phyloP scores from a whole-genome alignment of 2,888 invertebrate genomes.

The Dorcus parallelipipedus region DNA sequence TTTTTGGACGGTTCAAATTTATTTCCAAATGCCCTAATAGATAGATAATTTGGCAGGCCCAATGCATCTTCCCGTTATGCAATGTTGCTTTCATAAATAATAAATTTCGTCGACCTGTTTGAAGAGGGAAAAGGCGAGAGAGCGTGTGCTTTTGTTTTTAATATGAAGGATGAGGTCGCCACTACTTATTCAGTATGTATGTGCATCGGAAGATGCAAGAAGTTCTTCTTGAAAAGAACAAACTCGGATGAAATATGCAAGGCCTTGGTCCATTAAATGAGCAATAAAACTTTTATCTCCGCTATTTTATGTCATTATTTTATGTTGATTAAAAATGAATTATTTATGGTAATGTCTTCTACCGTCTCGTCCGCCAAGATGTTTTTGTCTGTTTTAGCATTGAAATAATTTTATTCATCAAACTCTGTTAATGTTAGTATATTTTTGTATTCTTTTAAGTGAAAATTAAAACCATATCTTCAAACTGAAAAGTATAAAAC shows the following conservation, averaged over 20 bases:
- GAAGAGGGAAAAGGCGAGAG: background rate
- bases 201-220: too few relatives aligned
- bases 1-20: background rate
- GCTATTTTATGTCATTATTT: conserved; percentile 10
- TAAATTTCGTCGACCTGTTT: background rate
- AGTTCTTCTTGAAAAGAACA: too few relatives aligned
- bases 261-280: conserved; percentile 9
- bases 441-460: too few relatives aligned
- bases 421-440: too few relatives aligned
- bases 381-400: too few relatives aligned
- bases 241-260: background rate
- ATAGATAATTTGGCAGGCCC: background rate
- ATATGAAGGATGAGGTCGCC: background rate
- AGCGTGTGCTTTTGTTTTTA: background rate
- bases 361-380: too few relatives aligned
- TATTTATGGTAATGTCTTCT: conserved; percentile 9
- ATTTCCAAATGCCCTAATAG: background rate
- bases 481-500: too few relatives aligned
- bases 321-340: conserved; percentile 21
- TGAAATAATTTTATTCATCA: too few relatives aligned
- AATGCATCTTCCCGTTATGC: background rate
- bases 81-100: background rate
- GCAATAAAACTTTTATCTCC: conserved; percentile 3
- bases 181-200: background rate
- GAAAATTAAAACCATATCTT: too few relatives aligned